phyloP scores from a whole-genome alignment of 2,888 invertebrate genomes.

The Pyrgus malvae region DNA sequence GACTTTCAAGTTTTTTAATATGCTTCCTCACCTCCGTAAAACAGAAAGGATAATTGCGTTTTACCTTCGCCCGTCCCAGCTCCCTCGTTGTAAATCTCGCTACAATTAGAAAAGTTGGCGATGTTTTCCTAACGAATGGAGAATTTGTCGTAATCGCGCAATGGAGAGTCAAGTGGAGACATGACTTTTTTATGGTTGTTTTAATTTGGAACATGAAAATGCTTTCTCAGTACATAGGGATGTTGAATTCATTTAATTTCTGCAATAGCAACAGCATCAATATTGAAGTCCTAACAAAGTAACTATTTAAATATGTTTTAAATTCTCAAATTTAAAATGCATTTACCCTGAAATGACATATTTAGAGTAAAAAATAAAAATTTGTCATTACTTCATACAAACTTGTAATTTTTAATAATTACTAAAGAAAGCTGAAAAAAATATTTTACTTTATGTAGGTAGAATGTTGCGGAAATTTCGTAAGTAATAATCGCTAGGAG shows the following conservation, averaged over 20 bases:
- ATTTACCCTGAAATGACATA: too few relatives aligned
- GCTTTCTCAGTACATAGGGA: neutral
- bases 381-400: too few relatives aligned
- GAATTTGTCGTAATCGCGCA: conserved; percentile 35
- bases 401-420: too few relatives aligned
- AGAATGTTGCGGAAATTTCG: neutral
- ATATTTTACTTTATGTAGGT: too few relatives aligned
- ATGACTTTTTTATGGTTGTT: conserved; percentile 27
- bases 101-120: conserved; percentile 62
- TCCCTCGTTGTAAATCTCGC: conserved; percentile 59
- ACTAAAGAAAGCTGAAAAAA: too few relatives aligned
- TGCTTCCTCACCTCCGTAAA: conserved; percentile 78
- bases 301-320: too few relatives aligned
- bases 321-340: too few relatives aligned
- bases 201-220: conserved; percentile 8
- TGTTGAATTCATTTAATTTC: neutral
- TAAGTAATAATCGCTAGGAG: conserved; percentile 62
- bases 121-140: conserved; percentile 47
- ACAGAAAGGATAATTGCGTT: conserved; percentile 78
- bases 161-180: conserved; percentile 4
- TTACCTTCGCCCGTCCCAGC: conserved; percentile 60
- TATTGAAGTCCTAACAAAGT: too few relatives aligned
- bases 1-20: conserved; percentile 80
- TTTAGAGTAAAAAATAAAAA: too few relatives aligned
- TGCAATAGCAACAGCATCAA: too few relatives aligned